phyloP scores from a whole-genome alignment of 2,113 vertebrate genomes.

The Murina feae region DNA sequence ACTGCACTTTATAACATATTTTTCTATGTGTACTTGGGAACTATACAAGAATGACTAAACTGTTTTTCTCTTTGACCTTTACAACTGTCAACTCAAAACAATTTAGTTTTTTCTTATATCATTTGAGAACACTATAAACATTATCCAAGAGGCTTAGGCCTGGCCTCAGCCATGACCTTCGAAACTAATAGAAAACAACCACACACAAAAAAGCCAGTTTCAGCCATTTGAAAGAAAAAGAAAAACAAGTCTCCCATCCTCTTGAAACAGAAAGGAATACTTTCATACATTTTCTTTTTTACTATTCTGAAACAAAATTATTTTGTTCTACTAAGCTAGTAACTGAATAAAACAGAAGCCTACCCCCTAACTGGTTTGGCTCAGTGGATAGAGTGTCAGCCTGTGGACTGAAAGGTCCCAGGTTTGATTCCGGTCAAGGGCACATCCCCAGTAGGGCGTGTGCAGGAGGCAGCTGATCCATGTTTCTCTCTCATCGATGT shows the following conservation, averaged over 20 bases:
- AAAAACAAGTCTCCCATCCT: conserved; percentile 65
- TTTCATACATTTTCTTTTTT: not conserved
- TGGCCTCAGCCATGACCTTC: conserved; percentile 80
- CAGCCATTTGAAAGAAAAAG: conserved; percentile 64
- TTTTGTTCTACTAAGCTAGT: not conserved
- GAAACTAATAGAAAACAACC: conserved; percentile 64
- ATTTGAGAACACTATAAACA: conserved; percentile 81
- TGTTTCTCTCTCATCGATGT: too few species aligned
- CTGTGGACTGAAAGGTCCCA: too few species aligned
- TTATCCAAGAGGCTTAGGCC: conserved; percentile 75
- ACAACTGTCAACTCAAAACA: conserved; percentile 77
- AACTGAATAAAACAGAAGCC: not conserved
- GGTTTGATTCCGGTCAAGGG: too few species aligned
- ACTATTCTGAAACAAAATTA: not conserved
- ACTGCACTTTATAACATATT: conserved; percentile 63
- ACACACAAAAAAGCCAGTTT: conserved; percentile 49
- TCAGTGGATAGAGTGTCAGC: too few species aligned
- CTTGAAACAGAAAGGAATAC: conserved; percentile 49
- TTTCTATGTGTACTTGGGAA: conserved; percentile 61
- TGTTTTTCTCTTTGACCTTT: conserved; percentile 80
- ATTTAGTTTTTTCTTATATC: conserved; percentile 81
- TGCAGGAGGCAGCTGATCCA: too few species aligned
- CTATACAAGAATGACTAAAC: conserved; percentile 71
- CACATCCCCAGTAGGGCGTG: too few species aligned
- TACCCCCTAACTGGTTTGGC: too few species aligned